Percentiles rank a stretch among this genome's conserved stretches.
phyloP scores from a whole-genome alignment of 2,797 vertebrate species.

The Gobionotothen gibberifrons region DNA sequence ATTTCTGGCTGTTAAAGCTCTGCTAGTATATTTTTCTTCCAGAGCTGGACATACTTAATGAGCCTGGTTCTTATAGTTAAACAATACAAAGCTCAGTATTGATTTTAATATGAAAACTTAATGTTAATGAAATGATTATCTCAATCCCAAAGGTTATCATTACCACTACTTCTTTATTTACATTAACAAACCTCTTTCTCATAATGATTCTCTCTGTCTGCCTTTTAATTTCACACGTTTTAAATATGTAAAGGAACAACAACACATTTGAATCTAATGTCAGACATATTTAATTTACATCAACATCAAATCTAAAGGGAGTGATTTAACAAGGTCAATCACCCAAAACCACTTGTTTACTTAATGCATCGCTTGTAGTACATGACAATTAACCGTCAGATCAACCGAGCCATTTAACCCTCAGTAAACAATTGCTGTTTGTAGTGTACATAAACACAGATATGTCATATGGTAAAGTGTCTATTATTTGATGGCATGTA shows the following conservation, averaged over 20 bases:
- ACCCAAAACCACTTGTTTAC: background rate
- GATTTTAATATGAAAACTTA: constrained; percentile 5
- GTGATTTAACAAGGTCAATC: background rate
- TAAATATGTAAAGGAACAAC: background rate
- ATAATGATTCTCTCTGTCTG: background rate
- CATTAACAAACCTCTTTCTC: background rate
- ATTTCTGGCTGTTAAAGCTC: background rate
- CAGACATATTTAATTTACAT: background rate
- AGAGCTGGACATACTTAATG: constrained; percentile 1
- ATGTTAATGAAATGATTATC: background rate
- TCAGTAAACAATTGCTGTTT: background rate
- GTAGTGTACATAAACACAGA: background rate
- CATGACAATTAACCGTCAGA: background rate
- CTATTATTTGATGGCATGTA: background rate
- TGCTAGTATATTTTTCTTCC: background rate
- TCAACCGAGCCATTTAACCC: background rate
- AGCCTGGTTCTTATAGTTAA: background rate
- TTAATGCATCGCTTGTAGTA: background rate
- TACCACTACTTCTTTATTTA: background rate
- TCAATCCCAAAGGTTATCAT: background rate
- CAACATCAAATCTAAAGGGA: background rate
- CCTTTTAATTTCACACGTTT: background rate
- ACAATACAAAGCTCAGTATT: background rate
- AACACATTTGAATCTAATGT: background rate
- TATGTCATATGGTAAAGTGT: background rate